phyloP scores from a whole-genome alignment of 2,888 invertebrate species.

The Hydrotaea cyrtoneurina region DNA sequence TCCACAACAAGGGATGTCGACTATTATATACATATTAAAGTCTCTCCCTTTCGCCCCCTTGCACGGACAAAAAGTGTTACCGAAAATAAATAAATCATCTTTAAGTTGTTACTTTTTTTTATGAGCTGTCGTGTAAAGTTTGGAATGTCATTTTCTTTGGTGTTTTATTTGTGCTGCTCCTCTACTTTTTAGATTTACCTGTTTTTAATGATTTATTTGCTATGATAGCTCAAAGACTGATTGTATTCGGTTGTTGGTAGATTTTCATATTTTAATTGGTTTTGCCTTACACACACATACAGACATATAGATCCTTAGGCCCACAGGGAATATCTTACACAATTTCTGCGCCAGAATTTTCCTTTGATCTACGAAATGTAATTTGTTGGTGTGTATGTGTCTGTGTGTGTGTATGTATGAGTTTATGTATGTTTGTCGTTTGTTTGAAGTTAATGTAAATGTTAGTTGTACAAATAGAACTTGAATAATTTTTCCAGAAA shows the following conservation, averaged over 20 bases:
- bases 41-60: background rate
- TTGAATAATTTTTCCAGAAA: slow-evolving; percentile 39
- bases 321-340: slow-evolving; percentile 7
- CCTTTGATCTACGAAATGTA: slow-evolving; percentile 29
- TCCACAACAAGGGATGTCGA: background rate
- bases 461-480: slow-evolving; percentile 35
- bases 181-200: slow-evolving; percentile 19
- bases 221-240: slow-evolving; percentile 19
- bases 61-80: background rate
- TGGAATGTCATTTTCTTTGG: slow-evolving; percentile 6
- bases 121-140: slow-evolving; percentile 15
- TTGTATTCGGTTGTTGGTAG: slow-evolving; percentile 10
- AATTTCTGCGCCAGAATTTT: background rate
- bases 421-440: background rate
- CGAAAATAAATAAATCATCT: slow-evolving; percentile 16
- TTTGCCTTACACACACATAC: slow-evolving; percentile 2
- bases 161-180: background rate
- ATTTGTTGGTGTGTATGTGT: background rate
- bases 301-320: background rate
- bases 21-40: too few relatives aligned
- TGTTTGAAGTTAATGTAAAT: slow-evolving; percentile 37
- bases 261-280: slow-evolving; percentile 43
- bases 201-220: slow-evolving; percentile 33
- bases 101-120: background rate
- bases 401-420: background rate